phyloP scores from a whole-genome alignment of 2,888 invertebrate species.

The Parnassius smintheus region DNA sequence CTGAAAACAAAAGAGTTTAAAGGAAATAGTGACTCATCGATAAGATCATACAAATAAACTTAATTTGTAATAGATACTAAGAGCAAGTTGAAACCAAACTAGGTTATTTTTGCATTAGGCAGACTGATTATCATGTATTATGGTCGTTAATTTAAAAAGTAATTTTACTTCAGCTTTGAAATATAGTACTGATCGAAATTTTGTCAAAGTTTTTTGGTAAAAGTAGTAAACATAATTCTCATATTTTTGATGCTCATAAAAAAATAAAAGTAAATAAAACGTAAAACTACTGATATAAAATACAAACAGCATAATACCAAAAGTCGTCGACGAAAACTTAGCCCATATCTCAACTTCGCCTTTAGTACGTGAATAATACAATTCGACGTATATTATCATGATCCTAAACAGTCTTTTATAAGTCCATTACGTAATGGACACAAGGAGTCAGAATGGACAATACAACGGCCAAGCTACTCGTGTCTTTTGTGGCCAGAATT shows the following conservation, averaged over 20 bases:
- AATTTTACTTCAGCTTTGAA: too few relatives aligned
- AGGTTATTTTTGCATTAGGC: too few relatives aligned
- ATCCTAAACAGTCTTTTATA: slow-evolving; percentile 62
- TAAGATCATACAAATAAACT: too few relatives aligned
- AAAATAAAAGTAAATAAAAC: not conserved
- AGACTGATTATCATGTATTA: too few relatives aligned
- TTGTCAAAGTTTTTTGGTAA: not conserved
- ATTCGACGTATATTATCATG: slow-evolving; percentile 49
- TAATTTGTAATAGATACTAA: too few relatives aligned
- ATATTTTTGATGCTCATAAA: not conserved
- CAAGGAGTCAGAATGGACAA: slow-evolving; percentile 48
- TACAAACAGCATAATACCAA: slow-evolving; percentile 47
- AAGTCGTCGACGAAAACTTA: slow-evolving; percentile 57
- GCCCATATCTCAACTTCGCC: slow-evolving; percentile 52
- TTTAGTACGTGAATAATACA: slow-evolving; percentile 41
- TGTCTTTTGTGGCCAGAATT: slow-evolving; percentile 53
- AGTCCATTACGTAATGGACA: slow-evolving; percentile 59
- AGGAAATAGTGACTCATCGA: too few relatives aligned
- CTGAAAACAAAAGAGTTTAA: too few relatives aligned
- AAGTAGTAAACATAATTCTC: not conserved
- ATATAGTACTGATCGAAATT: not conserved
- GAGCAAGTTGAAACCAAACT: too few relatives aligned
- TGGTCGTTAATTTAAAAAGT: too few relatives aligned
- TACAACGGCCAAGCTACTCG: slow-evolving; percentile 47
- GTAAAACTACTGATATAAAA: not conserved